A percentile compares a stretch with the other conserved stretches of the same genome.
These are phyloP conservation scores for Triplophysa yarkandensis DNA, from an alignment of 2,797 vertebrate species.

Conservation along the genomic window DNA sequence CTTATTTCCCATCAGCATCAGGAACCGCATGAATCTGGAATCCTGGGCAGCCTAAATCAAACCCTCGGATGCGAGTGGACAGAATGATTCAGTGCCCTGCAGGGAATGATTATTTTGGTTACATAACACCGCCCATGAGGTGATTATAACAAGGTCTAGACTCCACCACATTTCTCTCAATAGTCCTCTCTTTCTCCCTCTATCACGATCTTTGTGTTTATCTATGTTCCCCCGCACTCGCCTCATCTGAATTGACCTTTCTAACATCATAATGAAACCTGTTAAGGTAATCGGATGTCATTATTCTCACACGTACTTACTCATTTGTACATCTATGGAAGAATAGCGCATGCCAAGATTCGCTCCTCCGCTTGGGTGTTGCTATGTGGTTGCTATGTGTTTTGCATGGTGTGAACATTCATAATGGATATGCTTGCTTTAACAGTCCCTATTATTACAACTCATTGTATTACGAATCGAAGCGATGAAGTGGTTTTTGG, in stretches of 20 bases:
- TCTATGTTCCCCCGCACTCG: neutral
- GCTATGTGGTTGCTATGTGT: neutral
- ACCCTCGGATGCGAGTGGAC: slow-evolving; percentile 44
- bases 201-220: slow-evolving; percentile 27
- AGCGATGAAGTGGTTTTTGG: neutral
- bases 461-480: neutral
- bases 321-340: slow-evolving; percentile 1
- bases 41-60: slow-evolving; percentile 43
- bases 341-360: neutral
- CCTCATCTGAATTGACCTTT: slow-evolving; percentile 22
- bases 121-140: slow-evolving; percentile 50
- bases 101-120: slow-evolving; percentile 51
- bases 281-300: neutral
- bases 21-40: slow-evolving; percentile 35
- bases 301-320: neutral
- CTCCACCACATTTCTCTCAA: slow-evolving; percentile 38
- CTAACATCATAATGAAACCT: slow-evolving; percentile 35
- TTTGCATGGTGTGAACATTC: slow-evolving; percentile 1
- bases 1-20: slow-evolving; percentile 25
- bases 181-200: slow-evolving; percentile 29
- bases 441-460: neutral
- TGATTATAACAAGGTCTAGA: slow-evolving; percentile 49
- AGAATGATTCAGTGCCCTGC: slow-evolving; percentile 51
- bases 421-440: neutral
- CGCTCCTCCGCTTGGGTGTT: neutral